Evolutionary conservation across 2,888 invertebrate genomes (phyloP), one percentile per base, ranked within the genome.

Genomic region (Hipparchia sbordonii): DNA sequence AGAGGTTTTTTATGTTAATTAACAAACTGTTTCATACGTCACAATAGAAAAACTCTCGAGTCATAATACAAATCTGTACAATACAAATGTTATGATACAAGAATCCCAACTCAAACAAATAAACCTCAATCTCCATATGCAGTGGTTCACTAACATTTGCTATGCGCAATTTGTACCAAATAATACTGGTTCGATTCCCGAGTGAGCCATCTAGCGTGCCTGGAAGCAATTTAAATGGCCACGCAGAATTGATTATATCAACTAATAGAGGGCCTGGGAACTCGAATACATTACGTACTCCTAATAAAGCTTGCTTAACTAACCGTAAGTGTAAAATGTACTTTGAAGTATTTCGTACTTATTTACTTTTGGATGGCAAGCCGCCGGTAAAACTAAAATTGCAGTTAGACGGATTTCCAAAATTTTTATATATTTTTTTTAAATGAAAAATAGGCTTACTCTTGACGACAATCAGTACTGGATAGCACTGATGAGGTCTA

Each of bases 171-270:
- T 75, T 78, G 76, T 75, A 71, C 63, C 72, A 60, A 65, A 75
- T 76, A 77, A 76, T 76, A 71, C 75, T 73, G 74, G 73, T 76
- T 78, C 73, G 74, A 79, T 77, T 76, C 77, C 74, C 72, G 75
- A 69, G 74, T 74, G 70, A 76, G 74, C 67, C 71, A 74, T 76
- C 74, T 73, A 72, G 84, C 87, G 88, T 87, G 88, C 79, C 79
- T 80, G 75, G 76, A 75, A 74, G 87, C 87, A 85, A 86, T 88
- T 86, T 74, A 72, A 74, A 73, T 73, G 76, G 74, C 74, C 73
- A 72, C 71, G 72, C 72, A 74, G 74, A 74, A 76, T 77, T 76
- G 77, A 77, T 77, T 70, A 72, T 73, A 74, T 76, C 77, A 71
- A 62, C 74, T 77, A 77, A 77, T 78, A 75, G 77, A 77, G 76